These are phyloP conservation scores for Helicolenus hilgendorfi DNA, from an alignment of 2,797 vertebrate species.

Conservation along the genomic window DNA sequence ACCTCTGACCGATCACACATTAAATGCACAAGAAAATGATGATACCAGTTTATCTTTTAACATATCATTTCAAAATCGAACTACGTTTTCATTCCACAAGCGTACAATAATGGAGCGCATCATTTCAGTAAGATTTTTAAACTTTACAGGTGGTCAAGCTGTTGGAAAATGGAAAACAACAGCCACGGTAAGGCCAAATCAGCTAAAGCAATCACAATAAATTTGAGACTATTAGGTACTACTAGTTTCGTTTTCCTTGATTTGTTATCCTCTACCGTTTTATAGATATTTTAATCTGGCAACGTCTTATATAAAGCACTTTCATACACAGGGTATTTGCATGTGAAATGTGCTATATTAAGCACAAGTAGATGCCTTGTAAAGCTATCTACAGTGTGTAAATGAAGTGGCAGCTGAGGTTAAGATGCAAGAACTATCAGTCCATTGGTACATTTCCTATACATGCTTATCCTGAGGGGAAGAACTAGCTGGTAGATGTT, in stretches of 20 bases:
- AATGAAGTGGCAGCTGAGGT: conserved; percentile 28
- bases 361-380: neutral
- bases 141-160: conserved; percentile 35
- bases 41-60: conserved; percentile 37
- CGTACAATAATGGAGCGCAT: conserved; percentile 28
- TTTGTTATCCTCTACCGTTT: conserved; percentile 1
- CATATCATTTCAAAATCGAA: conserved; percentile 23
- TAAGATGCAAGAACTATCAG: neutral
- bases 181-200: conserved; percentile 7
- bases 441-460: conserved; percentile 16
- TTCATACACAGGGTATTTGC: conserved; percentile 7
- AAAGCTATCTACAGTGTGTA: conserved; percentile 11
- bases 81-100: conserved; percentile 30
- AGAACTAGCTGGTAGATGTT: neutral
- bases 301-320: neutral
- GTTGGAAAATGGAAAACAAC: conserved; percentile 7
- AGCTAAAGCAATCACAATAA: neutral
- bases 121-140: conserved; percentile 21
- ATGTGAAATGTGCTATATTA: conserved; percentile 9
- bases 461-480: neutral
- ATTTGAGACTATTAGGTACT: neutral
- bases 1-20: conserved; percentile 33
- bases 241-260: neutral
- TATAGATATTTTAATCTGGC: conserved; percentile 1
- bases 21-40: conserved; percentile 41